Evolutionary conservation across 1,140 invertebrate genomes (phyloP).

Genomic region (Panonychus citri): DNA sequence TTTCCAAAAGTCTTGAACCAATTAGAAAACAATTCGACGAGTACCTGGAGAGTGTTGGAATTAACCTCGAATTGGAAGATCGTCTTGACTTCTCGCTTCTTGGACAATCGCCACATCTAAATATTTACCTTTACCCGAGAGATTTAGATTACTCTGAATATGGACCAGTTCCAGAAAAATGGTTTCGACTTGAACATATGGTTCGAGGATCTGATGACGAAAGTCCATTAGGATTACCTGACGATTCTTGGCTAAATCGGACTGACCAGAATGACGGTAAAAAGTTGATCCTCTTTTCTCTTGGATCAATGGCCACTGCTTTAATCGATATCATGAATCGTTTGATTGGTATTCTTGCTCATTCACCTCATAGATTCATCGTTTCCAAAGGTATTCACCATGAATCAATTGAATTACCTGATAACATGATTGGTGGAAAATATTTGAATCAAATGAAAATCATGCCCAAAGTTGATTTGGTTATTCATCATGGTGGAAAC

Average conservation of each 20-base stretch:
- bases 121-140: slow-evolving; percentile 2
- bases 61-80: neutral
- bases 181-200: neutral
- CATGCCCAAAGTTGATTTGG: slow-evolving; percentile 11
- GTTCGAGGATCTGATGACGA: neutral
- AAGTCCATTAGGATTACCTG: neutral
- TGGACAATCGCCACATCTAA: neutral
- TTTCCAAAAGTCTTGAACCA: neutral
- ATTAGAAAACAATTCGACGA: neutral
- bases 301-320: neutral
- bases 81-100: neutral
- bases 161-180: neutral
- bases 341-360: neutral
- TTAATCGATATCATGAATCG: neutral
- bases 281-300: neutral
- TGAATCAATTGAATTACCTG: neutral
- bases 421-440: slow-evolving; percentile 5
- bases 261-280: neutral
- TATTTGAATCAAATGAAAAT: slow-evolving; percentile 3
- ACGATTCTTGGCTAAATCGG: neutral
- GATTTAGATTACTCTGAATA: slow-evolving; percentile 2
- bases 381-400: neutral
- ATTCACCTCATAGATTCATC: neutral
- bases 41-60: neutral
- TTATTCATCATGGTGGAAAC: slow-evolving; percentile 19